Conservation (phyloP, 2,113 vertebrate genomes). For the Anarhynchus alexandrinus region DNA sequence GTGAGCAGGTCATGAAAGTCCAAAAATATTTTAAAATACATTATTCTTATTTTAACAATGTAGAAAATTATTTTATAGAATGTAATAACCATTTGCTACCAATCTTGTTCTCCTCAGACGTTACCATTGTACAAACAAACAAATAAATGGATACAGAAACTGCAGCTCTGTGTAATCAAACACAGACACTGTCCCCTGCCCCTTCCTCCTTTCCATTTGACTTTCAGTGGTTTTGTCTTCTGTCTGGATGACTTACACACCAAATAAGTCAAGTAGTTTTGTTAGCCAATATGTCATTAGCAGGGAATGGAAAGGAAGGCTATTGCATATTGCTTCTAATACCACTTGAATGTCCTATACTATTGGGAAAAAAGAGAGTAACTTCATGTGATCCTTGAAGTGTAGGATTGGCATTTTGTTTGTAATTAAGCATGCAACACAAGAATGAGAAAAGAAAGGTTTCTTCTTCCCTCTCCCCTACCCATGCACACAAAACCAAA, state of each 20-base stretch:
- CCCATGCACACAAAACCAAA: neutral
- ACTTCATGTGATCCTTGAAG: neutral
- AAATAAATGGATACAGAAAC: neutral
- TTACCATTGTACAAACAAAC: neutral
- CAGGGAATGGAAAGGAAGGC: neutral
- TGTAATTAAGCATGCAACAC: neutral
- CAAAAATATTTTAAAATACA: slow-evolving; percentile 8
- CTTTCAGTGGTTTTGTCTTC: neutral
- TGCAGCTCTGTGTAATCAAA: slow-evolving; percentile 24
- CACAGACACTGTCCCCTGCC: neutral
- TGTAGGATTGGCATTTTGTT: neutral
- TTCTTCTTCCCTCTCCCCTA: neutral
- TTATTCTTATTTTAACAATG: slow-evolving; percentile 29
- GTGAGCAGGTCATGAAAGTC: neutral
- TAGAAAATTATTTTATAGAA: slow-evolving; percentile 16
- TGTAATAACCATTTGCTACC: slow-evolving; percentile 9
- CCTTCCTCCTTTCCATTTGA: neutral
- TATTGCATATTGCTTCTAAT: neutral
- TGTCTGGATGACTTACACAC: neutral
- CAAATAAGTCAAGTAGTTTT: neutral
- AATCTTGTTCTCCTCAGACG: neutral
- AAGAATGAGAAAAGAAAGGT: neutral
- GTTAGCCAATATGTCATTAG: neutral
- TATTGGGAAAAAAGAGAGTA: neutral
- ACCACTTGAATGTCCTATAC: neutral